These are phyloP conservation scores for Neostethus bicornis DNA, from an alignment of 2,797 vertebrate genomes.

Conservation along the genomic window DNA sequence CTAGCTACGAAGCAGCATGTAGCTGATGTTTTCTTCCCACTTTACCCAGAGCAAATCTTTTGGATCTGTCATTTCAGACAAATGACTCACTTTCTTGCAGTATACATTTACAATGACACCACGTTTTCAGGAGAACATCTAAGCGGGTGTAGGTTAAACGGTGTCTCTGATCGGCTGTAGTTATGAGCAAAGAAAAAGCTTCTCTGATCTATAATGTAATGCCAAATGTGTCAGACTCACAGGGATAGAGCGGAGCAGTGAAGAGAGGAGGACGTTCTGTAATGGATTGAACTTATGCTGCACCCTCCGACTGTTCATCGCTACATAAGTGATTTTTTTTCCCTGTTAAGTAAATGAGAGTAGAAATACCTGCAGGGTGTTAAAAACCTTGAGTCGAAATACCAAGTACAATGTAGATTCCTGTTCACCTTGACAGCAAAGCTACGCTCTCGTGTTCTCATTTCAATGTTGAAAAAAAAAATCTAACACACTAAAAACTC, in stretches of 20 bases:
- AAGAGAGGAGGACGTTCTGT: slow-evolving; percentile 18
- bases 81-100: neutral
- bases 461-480: neutral
- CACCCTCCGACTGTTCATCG: slow-evolving; percentile 24
- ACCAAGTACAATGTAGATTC: slow-evolving; percentile 23
- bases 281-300: slow-evolving; percentile 16
- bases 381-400: slow-evolving; percentile 13
- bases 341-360: slow-evolving; percentile 30
- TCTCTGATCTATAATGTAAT: slow-evolving; percentile 36
- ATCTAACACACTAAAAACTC: too few relatives aligned
- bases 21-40: slow-evolving; percentile 1
- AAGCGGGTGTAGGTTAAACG: slow-evolving; percentile 5
- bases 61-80: neutral
- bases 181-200: slow-evolving; percentile 23
- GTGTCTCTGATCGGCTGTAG: slow-evolving; percentile 12
- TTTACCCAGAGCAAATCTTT: neutral
- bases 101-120: neutral
- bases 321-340: slow-evolving; percentile 13
- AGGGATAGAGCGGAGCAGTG: slow-evolving; percentile 20
- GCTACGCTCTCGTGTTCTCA: neutral
- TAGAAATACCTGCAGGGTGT: slow-evolving; percentile 28
- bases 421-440: slow-evolving; percentile 16
- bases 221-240: slow-evolving; percentile 35
- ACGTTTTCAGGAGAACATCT: slow-evolving; percentile 13
- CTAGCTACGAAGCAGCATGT: too few relatives aligned